Base-by-base conservation (phyloP, 1,140 invertebrate genomes). In the Tetraneura akinire region DNA sequence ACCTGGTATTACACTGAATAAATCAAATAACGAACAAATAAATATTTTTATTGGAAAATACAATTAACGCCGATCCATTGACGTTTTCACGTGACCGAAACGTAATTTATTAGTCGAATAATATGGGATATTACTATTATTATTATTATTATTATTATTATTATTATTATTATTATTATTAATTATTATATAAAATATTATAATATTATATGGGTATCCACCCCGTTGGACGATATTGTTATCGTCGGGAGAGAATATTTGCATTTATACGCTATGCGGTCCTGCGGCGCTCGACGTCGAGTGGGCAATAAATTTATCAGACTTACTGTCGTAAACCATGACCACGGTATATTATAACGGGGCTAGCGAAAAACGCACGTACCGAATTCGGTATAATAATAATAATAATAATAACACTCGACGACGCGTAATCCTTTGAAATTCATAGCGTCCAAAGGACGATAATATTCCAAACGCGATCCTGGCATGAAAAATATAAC, bases 361-460 rank as follows among this genome's bases (percentile, higher is more conserved):
- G 13, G 14, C 26, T 62, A 5, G 14, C 16, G 11, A 16, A 29
- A 32, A 9, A 5, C 10, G 26, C 18, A 13, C 26, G 14, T 32
- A 23, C 26, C 57, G 57, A 62, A 62, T 26, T 26, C 57, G 14
- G 26, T 62, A 62, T 62, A 16, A 29, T 32, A 55, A 55, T 53
- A 53, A 53, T 55, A 55, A 26, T 29, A n/a, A n/a, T n/a, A 47
- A 62, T 29, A 10, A 6, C 26, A 32, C 26, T 62, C 16, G 26
- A 62, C 23, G 29, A 62, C 23, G 29, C 57, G 57, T 32, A 62
- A 62, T 62, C 57, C 57, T 29, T 62, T 62, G 16, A 60, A 60
- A 60, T 60, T 60, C 57, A 60, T 60, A 26, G 57, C 23, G 57
- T 29, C 26, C 23, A 16, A n/a, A 60, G 13, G 0, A 14, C 45